Evolutionary conservation across 2,113 vertebrate species (phyloP).

Genomic region (Sus scrofa): T2T-Sscrofa CM000812.6:248141501-248142000

Average conservation of each 20-base stretch:
- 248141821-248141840: not conserved
- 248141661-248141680: slow-evolving; percentile 28
- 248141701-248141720: not conserved
- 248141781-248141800: not conserved
- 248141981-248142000: not conserved
- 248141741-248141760: not conserved
- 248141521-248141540: not conserved
- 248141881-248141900: not conserved
- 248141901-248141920: not conserved
- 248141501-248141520: not conserved
- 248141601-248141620: not conserved
- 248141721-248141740: not conserved
- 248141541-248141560: not conserved
- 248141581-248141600: not conserved
- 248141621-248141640: not conserved
- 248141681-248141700: not conserved
- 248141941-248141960: not conserved
- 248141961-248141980: not conserved
- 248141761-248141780: not conserved
- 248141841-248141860: not conserved
- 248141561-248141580: not conserved
- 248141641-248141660: not conserved
- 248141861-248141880: not conserved
- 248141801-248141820: not conserved
- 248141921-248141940: not conserved